Evolutionary conservation across 2,888 invertebrate genomes (phyloP).

Genomic region (Phengaris alcon): DNA sequence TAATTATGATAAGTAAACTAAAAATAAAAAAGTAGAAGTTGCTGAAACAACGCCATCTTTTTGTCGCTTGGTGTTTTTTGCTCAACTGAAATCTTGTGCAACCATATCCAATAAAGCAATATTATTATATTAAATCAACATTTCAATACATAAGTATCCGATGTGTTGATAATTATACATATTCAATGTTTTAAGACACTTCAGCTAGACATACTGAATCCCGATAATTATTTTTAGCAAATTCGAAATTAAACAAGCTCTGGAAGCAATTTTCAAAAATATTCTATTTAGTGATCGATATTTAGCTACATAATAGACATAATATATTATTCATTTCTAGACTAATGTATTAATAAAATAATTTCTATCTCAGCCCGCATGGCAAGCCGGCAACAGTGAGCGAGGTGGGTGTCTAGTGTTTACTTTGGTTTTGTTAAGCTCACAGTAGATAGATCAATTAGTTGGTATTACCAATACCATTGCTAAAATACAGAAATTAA

Average conservation of each 20-base stretch:
- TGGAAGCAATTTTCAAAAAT: neutral
- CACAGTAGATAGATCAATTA: conserved; percentile 10
- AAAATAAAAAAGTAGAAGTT: neutral
- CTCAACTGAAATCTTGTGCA: neutral
- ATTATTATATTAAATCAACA: neutral
- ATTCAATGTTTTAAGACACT: neutral
- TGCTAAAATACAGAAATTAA: neutral
- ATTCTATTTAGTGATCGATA: neutral
- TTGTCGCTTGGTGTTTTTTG: neutral
- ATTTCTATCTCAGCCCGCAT: conserved; percentile 19
- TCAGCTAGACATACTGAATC: neutral
- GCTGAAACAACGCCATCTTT: neutral
- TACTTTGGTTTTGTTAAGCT: conserved; percentile 13
- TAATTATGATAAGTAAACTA: neutral
- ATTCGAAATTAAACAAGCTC: neutral
- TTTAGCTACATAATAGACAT: neutral
- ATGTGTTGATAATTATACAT: neutral
- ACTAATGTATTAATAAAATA: conserved; percentile 20
- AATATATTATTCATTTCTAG: neutral
- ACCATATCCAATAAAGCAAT: neutral
- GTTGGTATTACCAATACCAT: neutral
- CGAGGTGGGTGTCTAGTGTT: conserved; percentile 24
- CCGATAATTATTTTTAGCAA: too few species aligned
- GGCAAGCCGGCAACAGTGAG: conserved; percentile 21
- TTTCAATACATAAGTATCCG: neutral